A percentile compares a stretch with the other conserved stretches of the same genome.
phyloP scores from a whole-genome alignment of 2,113 vertebrate species.

The Pelmatolapia mariae region DNA sequence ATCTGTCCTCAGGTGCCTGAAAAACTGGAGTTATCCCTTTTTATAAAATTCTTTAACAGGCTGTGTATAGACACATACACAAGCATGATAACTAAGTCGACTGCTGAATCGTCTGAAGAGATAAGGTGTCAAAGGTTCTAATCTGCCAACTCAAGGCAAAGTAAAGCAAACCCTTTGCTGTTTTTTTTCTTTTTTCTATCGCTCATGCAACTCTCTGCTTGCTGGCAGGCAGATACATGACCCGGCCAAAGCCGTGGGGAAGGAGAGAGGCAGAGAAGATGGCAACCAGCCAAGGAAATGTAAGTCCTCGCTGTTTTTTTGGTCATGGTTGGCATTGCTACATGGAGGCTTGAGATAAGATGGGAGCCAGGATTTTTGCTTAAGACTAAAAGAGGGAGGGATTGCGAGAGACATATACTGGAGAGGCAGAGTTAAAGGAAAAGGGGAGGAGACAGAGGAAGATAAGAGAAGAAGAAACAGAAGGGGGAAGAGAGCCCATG shows the following conservation, averaged over 20 bases:
- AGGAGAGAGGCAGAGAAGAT: neutral
- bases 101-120: neutral
- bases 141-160: constrained; percentile 25
- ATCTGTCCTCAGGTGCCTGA: neutral
- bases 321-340: constrained; percentile 48
- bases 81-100: neutral
- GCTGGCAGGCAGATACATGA: constrained; percentile 38
- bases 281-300: constrained; percentile 47
- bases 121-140: constrained; percentile 33
- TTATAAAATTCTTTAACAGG: neutral
- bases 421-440: neutral
- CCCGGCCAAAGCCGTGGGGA: neutral
- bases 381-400: constrained; percentile 23
- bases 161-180: neutral
- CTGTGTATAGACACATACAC: neutral
- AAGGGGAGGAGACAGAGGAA: neutral
- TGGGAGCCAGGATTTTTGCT: constrained; percentile 49
- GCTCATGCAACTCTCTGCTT: neutral
- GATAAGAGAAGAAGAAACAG: neutral
- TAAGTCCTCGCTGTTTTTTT: constrained; percentile 44
- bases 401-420: neutral
- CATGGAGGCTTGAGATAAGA: constrained; percentile 63
- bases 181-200: neutral
- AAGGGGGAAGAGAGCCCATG: neutral
- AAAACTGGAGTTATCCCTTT: neutral